Conservation (phyloP, 2,888 invertebrate genomes). For the Boloria selene region DNA sequence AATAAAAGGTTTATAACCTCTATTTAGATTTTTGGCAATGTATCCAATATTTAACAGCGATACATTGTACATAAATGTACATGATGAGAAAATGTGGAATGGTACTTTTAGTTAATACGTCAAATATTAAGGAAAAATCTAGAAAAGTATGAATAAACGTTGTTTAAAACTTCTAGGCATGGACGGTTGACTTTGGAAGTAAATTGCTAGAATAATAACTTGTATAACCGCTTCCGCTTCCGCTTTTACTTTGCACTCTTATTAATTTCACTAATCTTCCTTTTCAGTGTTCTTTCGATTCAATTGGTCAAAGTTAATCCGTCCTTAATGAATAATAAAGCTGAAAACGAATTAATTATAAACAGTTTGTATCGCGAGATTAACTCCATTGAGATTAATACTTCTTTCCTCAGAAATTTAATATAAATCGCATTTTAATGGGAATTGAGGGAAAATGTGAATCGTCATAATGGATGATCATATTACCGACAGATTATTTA, state of each 20-base stretch:
- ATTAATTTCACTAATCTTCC: conserved; percentile 13
- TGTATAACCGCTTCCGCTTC: not conserved
- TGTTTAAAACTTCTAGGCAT: too few species aligned
- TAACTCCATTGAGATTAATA: conserved; percentile 13
- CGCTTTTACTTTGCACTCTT: conserved; percentile 4
- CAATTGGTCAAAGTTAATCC: conserved; percentile 23
- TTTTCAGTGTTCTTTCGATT: conserved; percentile 17
- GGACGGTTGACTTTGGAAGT: too few species aligned
- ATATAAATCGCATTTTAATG: conserved; percentile 1
- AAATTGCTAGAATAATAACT: too few species aligned
- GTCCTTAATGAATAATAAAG: conserved; percentile 27
- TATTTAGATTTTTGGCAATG: too few species aligned
- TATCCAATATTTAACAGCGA: too few species aligned
- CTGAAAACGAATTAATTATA: conserved; percentile 23
- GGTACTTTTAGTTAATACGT: too few species aligned
- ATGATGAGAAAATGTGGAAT: too few species aligned
- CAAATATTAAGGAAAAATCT: too few species aligned
- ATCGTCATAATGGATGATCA: not conserved
- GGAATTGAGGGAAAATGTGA: not conserved
- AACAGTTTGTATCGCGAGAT: conserved; percentile 13
- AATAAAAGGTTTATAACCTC: too few species aligned
- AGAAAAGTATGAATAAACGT: too few species aligned
- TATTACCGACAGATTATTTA: too few species aligned
- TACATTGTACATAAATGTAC: too few species aligned
- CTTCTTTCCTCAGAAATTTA: conserved; percentile 12